Evolutionary conservation across 1,140 invertebrate species (phyloP).

Genomic region (Microplitis demolitor): DNA sequence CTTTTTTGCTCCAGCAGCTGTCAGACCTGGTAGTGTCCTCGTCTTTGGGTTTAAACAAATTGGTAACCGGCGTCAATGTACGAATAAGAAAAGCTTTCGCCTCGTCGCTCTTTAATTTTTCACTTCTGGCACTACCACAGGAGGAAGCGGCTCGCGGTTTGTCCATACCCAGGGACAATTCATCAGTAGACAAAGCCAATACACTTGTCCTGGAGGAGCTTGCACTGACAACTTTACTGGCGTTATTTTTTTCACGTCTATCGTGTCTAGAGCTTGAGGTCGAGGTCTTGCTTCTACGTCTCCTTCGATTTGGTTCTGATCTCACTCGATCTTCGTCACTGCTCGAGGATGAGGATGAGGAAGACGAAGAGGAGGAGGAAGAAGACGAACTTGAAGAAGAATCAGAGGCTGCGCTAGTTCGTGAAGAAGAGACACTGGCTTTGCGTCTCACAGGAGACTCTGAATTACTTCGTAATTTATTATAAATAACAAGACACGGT

Average conservation of each 20-base stretch:
- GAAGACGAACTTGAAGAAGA: constrained; percentile 40
- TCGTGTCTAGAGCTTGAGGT: constrained; percentile 39
- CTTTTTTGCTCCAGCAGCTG: constrained; percentile 37
- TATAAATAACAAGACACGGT: neutral
- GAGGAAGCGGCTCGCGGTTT: constrained; percentile 63
- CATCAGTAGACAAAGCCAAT: constrained; percentile 65
- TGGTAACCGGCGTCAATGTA: constrained; percentile 71
- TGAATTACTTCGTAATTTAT: constrained; percentile 35
- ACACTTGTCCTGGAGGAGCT: constrained; percentile 60
- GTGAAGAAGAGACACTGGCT: constrained; percentile 20
- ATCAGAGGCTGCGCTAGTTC: constrained; percentile 43
- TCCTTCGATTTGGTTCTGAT: constrained; percentile 28
- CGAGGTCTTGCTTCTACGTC: constrained; percentile 27
- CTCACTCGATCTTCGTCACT: constrained; percentile 43
- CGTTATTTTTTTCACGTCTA: constrained; percentile 35
- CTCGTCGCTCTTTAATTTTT: constrained; percentile 65
- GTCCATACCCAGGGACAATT: constrained; percentile 63
- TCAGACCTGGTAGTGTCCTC: constrained; percentile 52
- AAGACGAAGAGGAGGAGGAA: too few relatives aligned
- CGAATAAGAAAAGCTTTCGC: constrained; percentile 74
- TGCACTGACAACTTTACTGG: constrained; percentile 30
- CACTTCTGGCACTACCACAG: constrained; percentile 53
- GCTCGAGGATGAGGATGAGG: too few relatives aligned
- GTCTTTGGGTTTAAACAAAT: constrained; percentile 67
- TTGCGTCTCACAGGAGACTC: constrained; percentile 36